Conservation (phyloP, 2,888 invertebrate species). For the Deroplatys truncata region DNA sequence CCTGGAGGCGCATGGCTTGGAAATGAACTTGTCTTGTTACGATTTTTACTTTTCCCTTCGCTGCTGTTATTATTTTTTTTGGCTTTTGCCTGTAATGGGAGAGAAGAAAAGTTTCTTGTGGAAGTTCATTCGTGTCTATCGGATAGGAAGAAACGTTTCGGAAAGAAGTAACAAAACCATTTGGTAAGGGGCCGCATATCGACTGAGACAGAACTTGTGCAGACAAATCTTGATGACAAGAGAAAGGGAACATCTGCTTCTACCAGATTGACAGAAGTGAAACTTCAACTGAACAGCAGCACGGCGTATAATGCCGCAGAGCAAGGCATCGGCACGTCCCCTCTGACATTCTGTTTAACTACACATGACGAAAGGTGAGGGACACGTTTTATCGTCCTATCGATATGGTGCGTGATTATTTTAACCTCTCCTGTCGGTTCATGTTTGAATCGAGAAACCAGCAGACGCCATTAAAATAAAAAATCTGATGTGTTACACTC, state of each 20-base stretch:
- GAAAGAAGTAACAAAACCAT: background rate
- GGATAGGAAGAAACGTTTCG: background rate
- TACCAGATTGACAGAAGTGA: background rate
- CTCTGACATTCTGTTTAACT: background rate
- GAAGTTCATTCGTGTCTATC: background rate
- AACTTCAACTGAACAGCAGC: background rate
- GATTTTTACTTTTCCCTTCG: background rate
- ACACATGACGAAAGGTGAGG: background rate
- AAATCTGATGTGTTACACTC: no score
- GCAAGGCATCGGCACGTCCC: background rate
- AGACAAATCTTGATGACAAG: background rate
- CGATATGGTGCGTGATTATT: no score
- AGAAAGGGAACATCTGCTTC: background rate
- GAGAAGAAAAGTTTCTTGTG: background rate
- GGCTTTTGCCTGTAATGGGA: background rate
- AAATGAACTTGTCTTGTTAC: background rate
- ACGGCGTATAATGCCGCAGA: background rate
- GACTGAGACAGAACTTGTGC: background rate
- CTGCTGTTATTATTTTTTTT: background rate
- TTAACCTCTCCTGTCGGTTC: no score
- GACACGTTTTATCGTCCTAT: background rate
- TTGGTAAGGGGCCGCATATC: background rate
- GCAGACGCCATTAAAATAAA: no score
- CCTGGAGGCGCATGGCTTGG: background rate
- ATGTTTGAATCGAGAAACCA: no score